A percentile compares a stretch with the other conserved stretches of the same genome.
phyloP scores from a whole-genome alignment of 1,140 invertebrate genomes.

The Pteromalus puparum region DNA sequence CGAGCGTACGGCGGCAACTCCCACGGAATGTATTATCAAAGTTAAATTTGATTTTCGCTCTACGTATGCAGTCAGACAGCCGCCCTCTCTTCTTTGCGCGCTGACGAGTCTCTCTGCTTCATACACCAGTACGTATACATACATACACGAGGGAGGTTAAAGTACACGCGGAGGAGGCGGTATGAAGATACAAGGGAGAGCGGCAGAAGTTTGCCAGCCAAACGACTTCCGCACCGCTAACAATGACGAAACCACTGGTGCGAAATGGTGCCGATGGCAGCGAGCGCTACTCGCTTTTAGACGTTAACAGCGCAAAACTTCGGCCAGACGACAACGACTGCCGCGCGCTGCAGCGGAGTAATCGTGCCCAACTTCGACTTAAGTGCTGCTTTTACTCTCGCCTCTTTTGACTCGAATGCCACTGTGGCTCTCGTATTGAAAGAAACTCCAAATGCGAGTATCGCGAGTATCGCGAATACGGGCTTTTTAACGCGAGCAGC shows the following conservation, averaged over 20 bases:
- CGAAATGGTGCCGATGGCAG: slow-evolving; percentile 57
- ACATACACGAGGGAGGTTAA: not conserved
- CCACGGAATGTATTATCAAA: slow-evolving; percentile 40
- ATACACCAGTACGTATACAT: not conserved
- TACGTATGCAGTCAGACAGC: not conserved
- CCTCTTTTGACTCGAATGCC: slow-evolving; percentile 25
- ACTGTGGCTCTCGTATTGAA: not conserved
- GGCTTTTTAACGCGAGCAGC: not conserved
- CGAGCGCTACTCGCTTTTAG: slow-evolving; percentile 6
- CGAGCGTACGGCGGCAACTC: not conserved
- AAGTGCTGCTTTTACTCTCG: slow-evolving; percentile 41
- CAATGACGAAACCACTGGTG: slow-evolving; percentile 63
- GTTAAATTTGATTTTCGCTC: slow-evolving; percentile 43
- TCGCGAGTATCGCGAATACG: not conserved
- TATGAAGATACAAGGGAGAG: not conserved
- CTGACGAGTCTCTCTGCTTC: not conserved
- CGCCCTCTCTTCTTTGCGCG: not conserved
- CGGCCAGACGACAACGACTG: slow-evolving; percentile 52
- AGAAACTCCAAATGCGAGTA: slow-evolving; percentile 2
- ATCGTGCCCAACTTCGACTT: slow-evolving; percentile 31
- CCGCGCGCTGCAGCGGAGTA: slow-evolving; percentile 16
- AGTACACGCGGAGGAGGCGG: not conserved
- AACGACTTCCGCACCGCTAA: slow-evolving; percentile 61
- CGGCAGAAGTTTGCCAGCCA: slow-evolving; percentile 59
- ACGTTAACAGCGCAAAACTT: slow-evolving; percentile 50